These are phyloP conservation scores for Gadopsis bispinosus DNA, from an alignment of 2,797 vertebrate species.

Conservation along the genomic window DNA sequence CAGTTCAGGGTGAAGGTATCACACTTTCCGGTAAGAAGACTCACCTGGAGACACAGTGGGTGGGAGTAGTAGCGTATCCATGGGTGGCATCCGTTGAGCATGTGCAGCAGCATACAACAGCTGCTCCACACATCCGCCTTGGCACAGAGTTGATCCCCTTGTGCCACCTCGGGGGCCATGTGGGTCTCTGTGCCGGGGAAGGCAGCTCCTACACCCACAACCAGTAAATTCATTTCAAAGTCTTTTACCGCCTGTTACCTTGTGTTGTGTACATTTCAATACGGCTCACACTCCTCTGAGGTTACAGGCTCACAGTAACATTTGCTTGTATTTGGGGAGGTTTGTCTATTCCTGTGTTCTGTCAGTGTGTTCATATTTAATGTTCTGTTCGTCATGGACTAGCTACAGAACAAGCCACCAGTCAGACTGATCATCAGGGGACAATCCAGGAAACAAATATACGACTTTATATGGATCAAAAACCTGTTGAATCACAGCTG, in stretches of 20 bases:
- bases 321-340: background rate
- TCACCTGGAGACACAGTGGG: conserved; percentile 93
- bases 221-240: background rate
- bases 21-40: background rate
- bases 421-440: background rate
- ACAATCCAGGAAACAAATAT: background rate
- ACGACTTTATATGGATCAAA: background rate
- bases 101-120: conserved; percentile 96
- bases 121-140: conserved; percentile 97
- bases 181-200: conserved; percentile 93
- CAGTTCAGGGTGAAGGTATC: background rate
- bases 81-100: conserved; percentile 94
- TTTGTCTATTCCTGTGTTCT: no score
- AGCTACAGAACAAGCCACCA: background rate
- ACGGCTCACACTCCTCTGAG: background rate
- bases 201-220: conserved; percentile 51
- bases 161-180: conserved; percentile 96
- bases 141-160: conserved; percentile 85
- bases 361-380: background rate
- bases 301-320: background rate
- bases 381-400: background rate
- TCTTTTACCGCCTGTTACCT: background rate
- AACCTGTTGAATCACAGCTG: background rate
- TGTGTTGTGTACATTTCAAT: background rate
- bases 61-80: conserved; percentile 93